Evolutionary conservation across 2,888 invertebrate genomes (phyloP), one percentile per base, ranked within the genome.

Genomic region (Microctonus brassicae): DNA sequence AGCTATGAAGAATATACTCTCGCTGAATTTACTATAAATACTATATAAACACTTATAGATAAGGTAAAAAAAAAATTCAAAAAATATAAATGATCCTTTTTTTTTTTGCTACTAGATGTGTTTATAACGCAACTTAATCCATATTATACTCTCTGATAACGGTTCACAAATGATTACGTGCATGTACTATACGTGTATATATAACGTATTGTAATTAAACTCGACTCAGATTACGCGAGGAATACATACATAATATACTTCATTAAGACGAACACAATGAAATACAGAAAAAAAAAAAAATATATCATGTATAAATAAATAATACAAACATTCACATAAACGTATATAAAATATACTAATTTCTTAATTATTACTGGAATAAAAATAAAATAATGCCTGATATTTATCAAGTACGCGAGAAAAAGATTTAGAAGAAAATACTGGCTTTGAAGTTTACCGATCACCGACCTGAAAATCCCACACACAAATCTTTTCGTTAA

Each of bases 101-200:
- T n/a, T n/a, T n/a, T n/a, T n/a, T n/a, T n/a, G n/a, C n/a, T n/a
- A n/a, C n/a, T n/a, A n/a, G n/a, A n/a, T n/a, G n/a, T 17, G 13
- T 7, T 29, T 29, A 3, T 29, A 7, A 7, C 17, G 7, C 17
- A 20, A 60, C 33, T 60, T 53, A 42, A 63, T 69, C 63, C 42
- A 63, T 63, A n/a, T n/a, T n/a, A n/a, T 63, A 65, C 53, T n/a
- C 47, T 65, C 34, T 34, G 33, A 34, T 65, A 65, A 65, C 65
- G 65, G 65, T 65, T 52, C 36, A 22, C 24, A 63, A 63, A 39
- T 42, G 62, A 42, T 63, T 17, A 42, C 42, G 13, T 42, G n/a
- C n/a, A 42, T 42, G 6, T 17, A 42, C 6, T n/a, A 17, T 47
- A 47, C 17, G 6, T 17, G 17, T n/a, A 17, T 47, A 17, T 20